phyloP scores from a whole-genome alignment of 2,797 vertebrate genomes.

The Telmatherina bonti region DNA sequence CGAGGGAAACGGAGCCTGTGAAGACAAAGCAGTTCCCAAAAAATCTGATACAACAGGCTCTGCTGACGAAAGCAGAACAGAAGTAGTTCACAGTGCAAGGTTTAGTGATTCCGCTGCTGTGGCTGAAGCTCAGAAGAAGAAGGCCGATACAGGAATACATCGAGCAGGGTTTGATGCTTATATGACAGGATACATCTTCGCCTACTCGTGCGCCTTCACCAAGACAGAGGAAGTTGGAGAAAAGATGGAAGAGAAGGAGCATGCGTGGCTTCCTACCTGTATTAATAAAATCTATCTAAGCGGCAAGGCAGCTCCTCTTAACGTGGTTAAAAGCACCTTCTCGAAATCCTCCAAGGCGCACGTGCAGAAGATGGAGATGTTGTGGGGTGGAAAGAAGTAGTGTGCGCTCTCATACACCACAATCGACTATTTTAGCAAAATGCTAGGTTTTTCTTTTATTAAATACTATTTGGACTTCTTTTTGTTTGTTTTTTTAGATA shows the following conservation, averaged over 20 bases:
- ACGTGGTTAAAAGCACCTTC: constrained; percentile 94
- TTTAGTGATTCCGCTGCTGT: not conserved
- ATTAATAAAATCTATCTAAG: constrained; percentile 96
- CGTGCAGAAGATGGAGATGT: constrained; percentile 89
- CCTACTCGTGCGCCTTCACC: constrained; percentile 80
- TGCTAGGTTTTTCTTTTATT: not conserved
- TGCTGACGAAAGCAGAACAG: constrained; percentile 1
- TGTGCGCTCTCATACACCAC: not conserved
- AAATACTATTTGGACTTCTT: not conserved
- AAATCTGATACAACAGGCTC: not conserved
- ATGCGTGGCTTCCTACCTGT: constrained; percentile 83
- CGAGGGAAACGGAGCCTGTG: constrained; percentile 25
- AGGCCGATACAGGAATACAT: constrained; percentile 86
- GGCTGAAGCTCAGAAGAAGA: constrained; percentile 48
- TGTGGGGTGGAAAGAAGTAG: constrained; percentile 78
- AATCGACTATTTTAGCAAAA: not conserved
- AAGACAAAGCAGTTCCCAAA: not conserved
- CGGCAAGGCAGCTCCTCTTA: constrained; percentile 91
- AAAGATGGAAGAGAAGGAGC: constrained; percentile 42
- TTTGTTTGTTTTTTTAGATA: not conserved
- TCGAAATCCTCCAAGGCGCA: constrained; percentile 94
- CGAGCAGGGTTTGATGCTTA: constrained; percentile 97
- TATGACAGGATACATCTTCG: constrained; percentile 97
- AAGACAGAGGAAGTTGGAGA: constrained; percentile 35
- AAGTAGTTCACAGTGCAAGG: constrained; percentile 1